Percentiles rank a stretch among this genome's conserved stretches.
phyloP scores from a whole-genome alignment of 2,113 vertebrate genomes.

The Lepus timidus region DNA sequence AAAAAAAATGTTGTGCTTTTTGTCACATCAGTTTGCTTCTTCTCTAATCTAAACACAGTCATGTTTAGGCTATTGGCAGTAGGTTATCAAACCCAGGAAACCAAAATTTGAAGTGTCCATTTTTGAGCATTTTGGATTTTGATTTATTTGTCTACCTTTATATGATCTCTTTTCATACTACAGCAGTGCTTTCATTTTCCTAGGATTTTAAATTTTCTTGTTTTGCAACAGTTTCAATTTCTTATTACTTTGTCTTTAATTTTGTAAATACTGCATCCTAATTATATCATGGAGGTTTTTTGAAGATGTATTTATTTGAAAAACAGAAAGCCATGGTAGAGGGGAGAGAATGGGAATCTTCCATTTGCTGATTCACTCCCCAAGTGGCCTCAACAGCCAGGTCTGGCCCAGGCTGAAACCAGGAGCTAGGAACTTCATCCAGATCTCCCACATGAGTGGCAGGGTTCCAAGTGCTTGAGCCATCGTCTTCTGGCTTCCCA shows the following conservation, averaged over 20 bases:
- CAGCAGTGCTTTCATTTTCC: neutral
- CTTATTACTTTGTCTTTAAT: neutral
- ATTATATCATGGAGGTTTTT: constrained; percentile 12
- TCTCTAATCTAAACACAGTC: neutral
- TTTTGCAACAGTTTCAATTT: constrained; percentile 16
- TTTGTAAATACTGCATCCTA: constrained; percentile 38
- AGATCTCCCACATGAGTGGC: too few relatives aligned
- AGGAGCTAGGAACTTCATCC: too few relatives aligned
- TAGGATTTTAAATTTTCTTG: constrained; percentile 28
- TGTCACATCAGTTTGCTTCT: neutral
- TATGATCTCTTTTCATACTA: constrained; percentile 28
- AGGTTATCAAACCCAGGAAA: neutral
- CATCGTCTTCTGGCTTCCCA: too few relatives aligned
- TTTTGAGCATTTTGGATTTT: constrained; percentile 55
- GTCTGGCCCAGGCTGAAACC: too few relatives aligned
- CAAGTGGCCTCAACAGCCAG: too few relatives aligned
- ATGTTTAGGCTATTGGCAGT: neutral
- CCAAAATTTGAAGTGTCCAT: neutral
- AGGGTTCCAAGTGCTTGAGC: too few relatives aligned
- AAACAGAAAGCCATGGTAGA: too few relatives aligned
- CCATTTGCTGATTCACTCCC: too few relatives aligned
- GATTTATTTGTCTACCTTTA: neutral
- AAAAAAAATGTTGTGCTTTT: neutral
- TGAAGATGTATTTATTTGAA: too few relatives aligned
- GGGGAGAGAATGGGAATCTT: too few relatives aligned